These are phyloP conservation scores for Metellina segmentata DNA, from an alignment of 2,888 invertebrate species.

Conservation along the genomic window DNA sequence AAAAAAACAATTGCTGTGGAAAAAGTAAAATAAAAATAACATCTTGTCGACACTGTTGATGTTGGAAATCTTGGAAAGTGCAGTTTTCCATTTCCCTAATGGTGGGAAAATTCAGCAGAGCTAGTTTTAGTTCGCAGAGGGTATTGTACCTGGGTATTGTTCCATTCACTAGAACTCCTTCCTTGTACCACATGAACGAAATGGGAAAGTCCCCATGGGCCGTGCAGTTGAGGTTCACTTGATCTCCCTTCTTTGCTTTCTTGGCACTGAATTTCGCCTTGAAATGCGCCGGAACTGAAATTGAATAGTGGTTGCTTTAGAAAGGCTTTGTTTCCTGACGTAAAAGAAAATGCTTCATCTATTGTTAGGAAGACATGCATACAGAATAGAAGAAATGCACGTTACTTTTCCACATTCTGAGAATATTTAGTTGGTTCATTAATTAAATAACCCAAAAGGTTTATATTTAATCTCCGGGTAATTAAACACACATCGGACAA, in stretches of 20 bases:
- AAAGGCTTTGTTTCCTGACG: not conserved
- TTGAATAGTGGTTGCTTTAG: not conserved
- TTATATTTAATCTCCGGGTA: too few relatives aligned
- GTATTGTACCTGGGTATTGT: constrained; percentile 73
- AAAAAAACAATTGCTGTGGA: not conserved
- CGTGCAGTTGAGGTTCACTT: constrained; percentile 70
- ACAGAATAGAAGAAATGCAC: too few relatives aligned
- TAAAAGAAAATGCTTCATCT: not conserved
- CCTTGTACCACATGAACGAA: constrained; percentile 71
- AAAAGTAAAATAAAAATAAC: too few relatives aligned
- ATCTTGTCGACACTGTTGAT: too few relatives aligned
- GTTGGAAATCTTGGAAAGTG: not conserved
- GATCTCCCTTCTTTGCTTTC: constrained; percentile 73
- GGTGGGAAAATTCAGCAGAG: not conserved
- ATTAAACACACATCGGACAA: too few relatives aligned
- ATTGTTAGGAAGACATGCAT: not conserved
- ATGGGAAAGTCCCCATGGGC: constrained; percentile 74
- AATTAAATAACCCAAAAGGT: too few relatives aligned
- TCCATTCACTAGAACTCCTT: constrained; percentile 65
- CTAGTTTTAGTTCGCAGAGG: constrained; percentile 12
- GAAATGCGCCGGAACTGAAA: constrained; percentile 74
- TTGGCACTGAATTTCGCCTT: constrained; percentile 65
- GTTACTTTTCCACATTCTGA: too few relatives aligned
- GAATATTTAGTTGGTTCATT: too few relatives aligned
- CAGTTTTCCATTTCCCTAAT: constrained; percentile 58